phyloP scores from a whole-genome alignment of 2,113 vertebrate species.

The Tragelaphus imberbis region DNA sequence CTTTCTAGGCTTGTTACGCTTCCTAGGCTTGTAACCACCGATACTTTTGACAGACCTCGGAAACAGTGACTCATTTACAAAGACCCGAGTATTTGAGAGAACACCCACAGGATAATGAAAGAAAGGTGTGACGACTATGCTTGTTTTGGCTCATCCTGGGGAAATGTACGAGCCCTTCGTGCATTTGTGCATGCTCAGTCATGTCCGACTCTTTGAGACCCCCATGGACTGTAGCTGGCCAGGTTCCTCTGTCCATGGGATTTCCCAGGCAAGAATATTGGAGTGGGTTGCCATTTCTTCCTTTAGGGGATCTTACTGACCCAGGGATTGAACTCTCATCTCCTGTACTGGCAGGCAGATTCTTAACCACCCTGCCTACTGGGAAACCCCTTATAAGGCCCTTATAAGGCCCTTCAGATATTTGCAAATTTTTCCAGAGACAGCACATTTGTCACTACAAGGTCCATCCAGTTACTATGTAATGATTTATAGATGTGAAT shows the following conservation, averaged over 20 bases:
- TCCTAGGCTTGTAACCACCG: neutral
- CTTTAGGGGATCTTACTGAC: neutral
- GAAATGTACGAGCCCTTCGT: neutral
- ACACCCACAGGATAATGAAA: neutral
- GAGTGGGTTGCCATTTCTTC: neutral
- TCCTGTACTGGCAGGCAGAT: neutral
- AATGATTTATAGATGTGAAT: neutral
- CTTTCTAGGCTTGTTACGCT: neutral
- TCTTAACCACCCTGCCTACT: neutral
- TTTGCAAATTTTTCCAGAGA: neutral
- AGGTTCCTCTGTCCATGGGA: neutral
- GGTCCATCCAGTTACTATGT: neutral
- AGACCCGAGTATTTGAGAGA: neutral
- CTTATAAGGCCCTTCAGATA: neutral
- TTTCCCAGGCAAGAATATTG: neutral
- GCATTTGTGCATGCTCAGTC: neutral
- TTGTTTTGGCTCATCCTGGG: neutral
- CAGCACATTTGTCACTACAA: neutral
- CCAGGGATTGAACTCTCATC: neutral
- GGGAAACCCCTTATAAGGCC: neutral
- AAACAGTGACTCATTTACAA: neutral
- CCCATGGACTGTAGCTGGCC: neutral
- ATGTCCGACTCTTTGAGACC: neutral
- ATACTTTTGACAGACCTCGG: neutral
- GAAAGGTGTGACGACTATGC: neutral